Base-by-base conservation (phyloP, 2,888 invertebrate genomes). In the Autographa gamma region DNA sequence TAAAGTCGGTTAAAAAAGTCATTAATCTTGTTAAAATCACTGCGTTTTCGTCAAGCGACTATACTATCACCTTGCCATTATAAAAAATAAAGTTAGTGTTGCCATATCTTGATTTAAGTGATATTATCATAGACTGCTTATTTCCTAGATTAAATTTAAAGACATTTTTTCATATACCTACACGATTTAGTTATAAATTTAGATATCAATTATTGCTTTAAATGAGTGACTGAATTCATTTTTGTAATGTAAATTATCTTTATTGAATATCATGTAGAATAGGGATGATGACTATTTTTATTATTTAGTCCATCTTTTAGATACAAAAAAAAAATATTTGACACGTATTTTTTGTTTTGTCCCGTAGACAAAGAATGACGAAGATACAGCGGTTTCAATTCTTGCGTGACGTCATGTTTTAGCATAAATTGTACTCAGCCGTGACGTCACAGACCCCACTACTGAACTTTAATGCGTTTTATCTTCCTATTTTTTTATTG, bases 121-220 rank as follows among this genome's bases (percentile, higher is more conserved):
- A 92, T 91, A 90, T 85, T 86, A 83, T 73, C 73, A 90, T 90
- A 91, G 92, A 92, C 93, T 92, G 93, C 89, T 90, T 91, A 80
- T 84, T 84, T 87, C 83, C 74, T 86, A 86, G 79, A 79, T 80
- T 48, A 79, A 80, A 79, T 74, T 78, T 73, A 88, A 86, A 87
- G 86, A 87, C 85, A 87, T 79, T 83, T 83, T 79, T 73, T 78
- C 66, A 66, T 76, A 79, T 80, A 75, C 63, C 70, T 54, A 59
- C 69, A 65, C 67, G 62, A 69, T 56, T 79, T 81, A 73, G 67
- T 72, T 76, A 59, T 64, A 66, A 69, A 72, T 60, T 63, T 66
- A 63, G 61, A 73, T 77, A 73, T 61, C 58, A 56, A 74, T 80
- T 31, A 48, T 77, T 60, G 69, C 32, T 77, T 56, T 70, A 60